These are phyloP conservation scores for Drosophila sulfurigaster DNA, from an alignment of 1,140 invertebrate species.

Conservation along the genomic window DNA sequence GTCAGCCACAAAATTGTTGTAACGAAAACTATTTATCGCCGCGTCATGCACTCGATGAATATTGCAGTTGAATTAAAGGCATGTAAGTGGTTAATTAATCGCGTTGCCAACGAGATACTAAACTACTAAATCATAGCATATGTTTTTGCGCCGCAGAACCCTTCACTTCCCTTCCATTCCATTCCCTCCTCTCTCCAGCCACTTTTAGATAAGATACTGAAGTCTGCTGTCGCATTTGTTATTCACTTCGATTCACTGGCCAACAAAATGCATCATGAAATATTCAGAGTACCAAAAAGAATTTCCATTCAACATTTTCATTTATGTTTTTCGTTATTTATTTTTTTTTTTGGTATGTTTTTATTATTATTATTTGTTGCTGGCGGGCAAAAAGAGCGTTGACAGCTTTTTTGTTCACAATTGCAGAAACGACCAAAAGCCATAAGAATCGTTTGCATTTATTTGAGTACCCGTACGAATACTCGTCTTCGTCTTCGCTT, in stretches of 20 bases:
- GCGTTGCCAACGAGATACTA: slow-evolving; percentile 41
- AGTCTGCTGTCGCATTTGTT: slow-evolving; percentile 26
- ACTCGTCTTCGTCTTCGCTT: slow-evolving; percentile 1
- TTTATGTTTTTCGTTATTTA: not conserved
- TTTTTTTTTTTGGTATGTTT: not conserved
- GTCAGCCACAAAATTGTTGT: slow-evolving; percentile 28
- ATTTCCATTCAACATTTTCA: slow-evolving; percentile 13
- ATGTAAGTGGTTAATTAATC: slow-evolving; percentile 84
- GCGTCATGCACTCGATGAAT: slow-evolving; percentile 44
- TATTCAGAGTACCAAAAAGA: slow-evolving; percentile 39
- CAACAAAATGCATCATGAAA: slow-evolving; percentile 60
- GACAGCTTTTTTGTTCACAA: slow-evolving; percentile 74
- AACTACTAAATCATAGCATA: slow-evolving; percentile 73
- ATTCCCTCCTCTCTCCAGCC: not conserved
- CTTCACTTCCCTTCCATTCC: not conserved
- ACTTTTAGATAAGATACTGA: slow-evolving; percentile 58
- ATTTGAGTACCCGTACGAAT: slow-evolving; percentile 34
- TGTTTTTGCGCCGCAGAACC: slow-evolving; percentile 57
- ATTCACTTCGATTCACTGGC: slow-evolving; percentile 35
- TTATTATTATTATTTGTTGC: slow-evolving; percentile 10
- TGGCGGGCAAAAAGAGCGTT: slow-evolving; percentile 41
- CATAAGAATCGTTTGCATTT: slow-evolving; percentile 53
- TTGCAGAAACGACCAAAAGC: slow-evolving; percentile 52
- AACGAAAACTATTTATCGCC: slow-evolving; percentile 22
- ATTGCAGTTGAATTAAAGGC: slow-evolving; percentile 74